These are phyloP conservation scores for Catocala sponsa DNA, from an alignment of 2,888 invertebrate species.

Conservation along the genomic window DNA sequence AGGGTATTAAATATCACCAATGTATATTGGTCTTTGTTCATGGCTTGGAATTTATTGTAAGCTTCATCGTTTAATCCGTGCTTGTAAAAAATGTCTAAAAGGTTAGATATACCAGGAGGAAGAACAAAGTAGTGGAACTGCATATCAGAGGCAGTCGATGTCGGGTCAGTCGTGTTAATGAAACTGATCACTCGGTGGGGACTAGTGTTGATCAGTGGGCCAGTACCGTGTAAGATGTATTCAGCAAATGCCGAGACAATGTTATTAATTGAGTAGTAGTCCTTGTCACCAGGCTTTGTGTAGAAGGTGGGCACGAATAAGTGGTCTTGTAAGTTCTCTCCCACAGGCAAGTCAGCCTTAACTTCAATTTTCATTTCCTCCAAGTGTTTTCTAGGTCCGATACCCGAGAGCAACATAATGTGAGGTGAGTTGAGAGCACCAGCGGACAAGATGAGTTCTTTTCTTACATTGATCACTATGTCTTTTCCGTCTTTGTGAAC, in stretches of 20 bases:
- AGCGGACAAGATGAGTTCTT: constrained; percentile 93
- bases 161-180: constrained; percentile 81
- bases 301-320: constrained; percentile 91
- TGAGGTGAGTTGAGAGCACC: constrained; percentile 95
- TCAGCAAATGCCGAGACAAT: constrained; percentile 79
- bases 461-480: constrained; percentile 79
- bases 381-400: constrained; percentile 90
- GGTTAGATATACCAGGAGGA: constrained; percentile 85
- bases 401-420: constrained; percentile 93
- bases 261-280: no score
- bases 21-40: constrained; percentile 79
- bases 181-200: constrained; percentile 86
- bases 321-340: constrained; percentile 91
- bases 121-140: constrained; percentile 89
- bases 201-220: constrained; percentile 73
- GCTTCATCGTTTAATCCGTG: constrained; percentile 77
- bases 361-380: constrained; percentile 85
- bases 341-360: constrained; percentile 75
- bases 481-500: constrained; percentile 85
- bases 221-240: constrained; percentile 79
- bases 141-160: constrained; percentile 65
- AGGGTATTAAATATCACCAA: constrained; percentile 89
- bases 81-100: constrained; percentile 77
- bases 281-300: constrained; percentile 90
- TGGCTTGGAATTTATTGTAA: constrained; percentile 75